Conservation (phyloP, 1,140 invertebrate species). For the Neocloeon triangulifer region DNA sequence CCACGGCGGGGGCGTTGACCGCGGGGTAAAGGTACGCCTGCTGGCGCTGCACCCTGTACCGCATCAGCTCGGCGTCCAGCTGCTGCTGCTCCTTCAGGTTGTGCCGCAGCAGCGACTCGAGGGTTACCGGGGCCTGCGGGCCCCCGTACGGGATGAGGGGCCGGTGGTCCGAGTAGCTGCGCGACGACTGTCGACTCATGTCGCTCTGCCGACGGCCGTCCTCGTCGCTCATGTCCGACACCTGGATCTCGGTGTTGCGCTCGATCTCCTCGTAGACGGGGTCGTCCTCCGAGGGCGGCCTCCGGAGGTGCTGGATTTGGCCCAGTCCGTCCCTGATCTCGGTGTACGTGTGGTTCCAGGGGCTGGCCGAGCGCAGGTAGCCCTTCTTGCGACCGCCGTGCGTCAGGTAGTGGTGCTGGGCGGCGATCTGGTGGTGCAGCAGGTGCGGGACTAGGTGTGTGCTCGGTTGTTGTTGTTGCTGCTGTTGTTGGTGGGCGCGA, state of each 20-base stretch:
- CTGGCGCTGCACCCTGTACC: constrained; percentile 21
- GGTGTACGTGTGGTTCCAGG: constrained; percentile 39
- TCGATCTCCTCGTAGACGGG: constrained; percentile 67
- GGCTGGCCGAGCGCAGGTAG: constrained; percentile 19
- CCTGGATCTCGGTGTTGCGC: constrained; percentile 36
- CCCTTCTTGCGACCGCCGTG: too few relatives aligned
- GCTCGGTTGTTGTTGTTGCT: constrained; percentile 11
- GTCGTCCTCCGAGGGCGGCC: constrained; percentile 32
- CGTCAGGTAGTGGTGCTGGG: too few relatives aligned
- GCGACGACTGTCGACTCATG: constrained; percentile 47
- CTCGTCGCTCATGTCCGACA: constrained; percentile 59
- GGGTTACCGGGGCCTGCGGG: constrained; percentile 16
- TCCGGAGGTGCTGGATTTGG: constrained; percentile 17
- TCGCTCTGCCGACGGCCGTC: constrained; percentile 50
- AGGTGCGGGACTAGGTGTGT: constrained; percentile 9
- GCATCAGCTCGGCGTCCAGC: constrained; percentile 7
- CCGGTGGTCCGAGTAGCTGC: constrained; percentile 57
- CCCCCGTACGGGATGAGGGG: constrained; percentile 44
- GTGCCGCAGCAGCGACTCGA: constrained; percentile 14
- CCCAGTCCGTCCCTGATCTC: constrained; percentile 30
- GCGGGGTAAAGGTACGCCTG: constrained; percentile 10
- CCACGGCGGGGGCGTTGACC: constrained; percentile 4
- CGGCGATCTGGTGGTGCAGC: too few relatives aligned
- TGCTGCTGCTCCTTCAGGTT: constrained; percentile 24
- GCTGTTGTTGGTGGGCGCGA: constrained; percentile 10